Conservation (phyloP, 1,140 invertebrate species). For the Bicyclus anynana region DNA sequence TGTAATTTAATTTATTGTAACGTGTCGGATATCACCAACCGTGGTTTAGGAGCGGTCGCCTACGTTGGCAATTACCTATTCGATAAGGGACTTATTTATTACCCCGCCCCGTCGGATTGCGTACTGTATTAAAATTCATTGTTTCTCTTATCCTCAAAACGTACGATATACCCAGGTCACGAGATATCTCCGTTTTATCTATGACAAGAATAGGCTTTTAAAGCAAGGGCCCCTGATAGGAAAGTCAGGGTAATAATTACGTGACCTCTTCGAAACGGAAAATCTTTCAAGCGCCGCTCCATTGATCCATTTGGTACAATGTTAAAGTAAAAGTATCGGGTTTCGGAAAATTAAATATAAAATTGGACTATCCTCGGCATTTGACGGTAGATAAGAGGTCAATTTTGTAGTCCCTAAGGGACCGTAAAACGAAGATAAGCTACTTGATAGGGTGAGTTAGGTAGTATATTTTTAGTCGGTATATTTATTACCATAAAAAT, state of each 20-base stretch:
- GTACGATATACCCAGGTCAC: slow-evolving; percentile 65
- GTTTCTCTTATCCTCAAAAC: slow-evolving; percentile 70
- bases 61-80: slow-evolving; percentile 70
- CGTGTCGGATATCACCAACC: slow-evolving; percentile 37
- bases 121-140: slow-evolving; percentile 73
- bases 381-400: slow-evolving; percentile 32
- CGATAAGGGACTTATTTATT: slow-evolving; percentile 72
- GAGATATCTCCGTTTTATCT: slow-evolving; percentile 69
- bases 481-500: background rate
- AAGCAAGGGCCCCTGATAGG: slow-evolving; percentile 50
- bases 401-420: slow-evolving; percentile 36
- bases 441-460: slow-evolving; percentile 2
- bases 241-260: slow-evolving; percentile 54
- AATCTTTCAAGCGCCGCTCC: slow-evolving; percentile 25
- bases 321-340: slow-evolving; percentile 30
- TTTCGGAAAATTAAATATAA: slow-evolving; percentile 38
- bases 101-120: slow-evolving; percentile 36
- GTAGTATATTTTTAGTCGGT: background rate
- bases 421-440: slow-evolving; percentile 37
- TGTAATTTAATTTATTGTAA: slow-evolving; percentile 62
- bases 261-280: slow-evolving; percentile 57
- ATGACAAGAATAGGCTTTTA: slow-evolving; percentile 74
- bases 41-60: slow-evolving; percentile 52
- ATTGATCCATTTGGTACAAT: slow-evolving; percentile 42
- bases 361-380: slow-evolving; percentile 23